A percentile compares a stretch with the other conserved stretches of the same genome.
Evolutionary conservation across 2,113 vertebrate species (phyloP).

Genomic region (Corythornis madagascariensis): DNA sequence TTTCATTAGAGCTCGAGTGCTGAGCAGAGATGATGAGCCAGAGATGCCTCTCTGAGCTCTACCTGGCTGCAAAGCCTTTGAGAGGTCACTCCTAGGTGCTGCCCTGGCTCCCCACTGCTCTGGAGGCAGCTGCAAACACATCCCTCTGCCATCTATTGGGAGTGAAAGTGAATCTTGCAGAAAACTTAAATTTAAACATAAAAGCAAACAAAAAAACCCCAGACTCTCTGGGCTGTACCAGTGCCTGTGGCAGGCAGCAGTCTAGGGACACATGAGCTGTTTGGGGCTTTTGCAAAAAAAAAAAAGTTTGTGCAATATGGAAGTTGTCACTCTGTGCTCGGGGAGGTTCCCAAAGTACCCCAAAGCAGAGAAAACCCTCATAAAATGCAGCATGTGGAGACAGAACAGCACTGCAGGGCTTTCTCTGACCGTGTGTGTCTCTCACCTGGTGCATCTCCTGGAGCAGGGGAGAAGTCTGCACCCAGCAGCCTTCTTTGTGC

Average conservation of each 20-base stretch:
- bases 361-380: not conserved
- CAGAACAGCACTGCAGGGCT: rapidly evolving
- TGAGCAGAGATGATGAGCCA: constrained; percentile 63
- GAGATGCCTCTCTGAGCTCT: constrained; percentile 37
- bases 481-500: rapidly evolving
- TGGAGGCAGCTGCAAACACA: not conserved
- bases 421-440: rapidly evolving
- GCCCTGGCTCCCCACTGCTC: not conserved
- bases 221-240: rapidly evolving
- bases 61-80: constrained; percentile 31
- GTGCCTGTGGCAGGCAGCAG: rapidly evolving
- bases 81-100: not conserved
- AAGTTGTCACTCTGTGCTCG: not conserved
- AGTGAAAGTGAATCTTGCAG: not conserved
- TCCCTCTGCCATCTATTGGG: not conserved
- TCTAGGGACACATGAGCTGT: rapidly evolving
- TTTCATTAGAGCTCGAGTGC: constrained; percentile 78
- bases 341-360: not conserved
- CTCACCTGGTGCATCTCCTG: rapidly evolving
- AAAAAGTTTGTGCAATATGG: rapidly evolving
- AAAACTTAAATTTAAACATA: not conserved
- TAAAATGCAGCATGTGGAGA: rapidly evolving
- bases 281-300: not conserved
- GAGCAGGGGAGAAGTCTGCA: rapidly evolving
- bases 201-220: not conserved